Base-by-base conservation (phyloP, 1,140 invertebrate genomes). In the Magallana ariakensis region DNA sequence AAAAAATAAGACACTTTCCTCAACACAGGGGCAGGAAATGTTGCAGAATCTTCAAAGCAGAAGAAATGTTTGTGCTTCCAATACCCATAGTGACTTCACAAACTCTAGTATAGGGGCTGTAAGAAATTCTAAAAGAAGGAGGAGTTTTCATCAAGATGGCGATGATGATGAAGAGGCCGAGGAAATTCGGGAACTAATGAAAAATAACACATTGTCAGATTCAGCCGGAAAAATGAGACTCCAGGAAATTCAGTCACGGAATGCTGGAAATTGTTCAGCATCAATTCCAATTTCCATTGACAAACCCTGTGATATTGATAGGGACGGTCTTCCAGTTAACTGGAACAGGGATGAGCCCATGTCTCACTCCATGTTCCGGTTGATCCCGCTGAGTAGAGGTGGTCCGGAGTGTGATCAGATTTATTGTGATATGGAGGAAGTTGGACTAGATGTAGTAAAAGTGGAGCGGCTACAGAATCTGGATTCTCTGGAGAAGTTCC, bases 381-480 rank as follows among this genome's bases (percentile, higher is more conserved):
- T 90, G 33, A 46, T 89, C 15, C 11, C 54, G 13, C 33, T 92
- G 54, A 55, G 66, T n/a, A 85, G 60, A 54, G 89, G 84, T 16
- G 84, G 91, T 11, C 26, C 75, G 7, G 90, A 92, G 57, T 93
- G 89, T 89, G 89, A 91, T 53, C 86, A 85, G 60, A 92, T 93
- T 66, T 19, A 80, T 13, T 80, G 90, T 0, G 92, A 93, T 70
- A 91, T 93, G 87, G 82, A 87, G 62, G 81, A 86, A 53, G 90
- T 89, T 56, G 91, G 88, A 6, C 66, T 93, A 55, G 66, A 90
- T 58, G 88, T 92, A 15, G 86, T 87, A 7, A 90, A 86, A 80
- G 85, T 93, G 26, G 90, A 92, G 75, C 82, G 90, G 19, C 66
- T 93, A 19, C 90, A 91, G 53, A 93, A 92, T 87, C 13, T 57